These are phyloP conservation scores for Eupithecia subfuscata DNA, from an alignment of 2,888 invertebrate genomes.

Conservation along the genomic window DNA sequence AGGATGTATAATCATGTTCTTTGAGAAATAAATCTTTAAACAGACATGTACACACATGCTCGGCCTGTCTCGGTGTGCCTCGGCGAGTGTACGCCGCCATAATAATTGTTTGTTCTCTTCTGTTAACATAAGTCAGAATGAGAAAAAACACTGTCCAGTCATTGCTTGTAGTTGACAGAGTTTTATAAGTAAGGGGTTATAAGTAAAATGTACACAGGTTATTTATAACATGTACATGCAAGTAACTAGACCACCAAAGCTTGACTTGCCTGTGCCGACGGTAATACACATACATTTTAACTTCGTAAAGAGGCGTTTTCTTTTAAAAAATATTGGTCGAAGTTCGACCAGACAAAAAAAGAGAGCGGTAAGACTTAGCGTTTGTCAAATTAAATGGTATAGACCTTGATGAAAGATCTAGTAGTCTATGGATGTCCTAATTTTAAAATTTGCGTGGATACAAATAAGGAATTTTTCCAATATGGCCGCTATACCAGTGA, in stretches of 20 bases:
- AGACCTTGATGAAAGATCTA: no score
- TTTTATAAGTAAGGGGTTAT: neutral
- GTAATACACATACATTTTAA: neutral
- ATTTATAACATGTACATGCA: slow-evolving; percentile 66
- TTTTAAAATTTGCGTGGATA: no score
- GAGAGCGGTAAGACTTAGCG: neutral
- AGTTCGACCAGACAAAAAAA: neutral
- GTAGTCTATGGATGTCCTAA: no score
- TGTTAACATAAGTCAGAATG: neutral
- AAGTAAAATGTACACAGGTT: slow-evolving; percentile 55
- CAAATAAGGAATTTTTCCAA: no score
- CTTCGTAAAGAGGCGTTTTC: neutral
- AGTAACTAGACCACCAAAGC: slow-evolving; percentile 50
- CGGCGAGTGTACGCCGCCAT: neutral
- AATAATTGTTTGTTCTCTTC: neutral
- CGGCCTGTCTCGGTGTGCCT: neutral
- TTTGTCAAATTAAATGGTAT: no score
- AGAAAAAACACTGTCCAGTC: neutral
- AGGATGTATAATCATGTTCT: no score
- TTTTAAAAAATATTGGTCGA: neutral
- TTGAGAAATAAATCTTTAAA: no score
- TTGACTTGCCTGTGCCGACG: slow-evolving; percentile 44
- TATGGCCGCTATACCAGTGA: no score
- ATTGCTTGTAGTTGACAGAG: neutral
- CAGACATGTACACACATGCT: neutral